These are phyloP conservation scores for Tetranychus truncatus DNA, from an alignment of 2,888 invertebrate species.

Conservation along the genomic window DNA sequence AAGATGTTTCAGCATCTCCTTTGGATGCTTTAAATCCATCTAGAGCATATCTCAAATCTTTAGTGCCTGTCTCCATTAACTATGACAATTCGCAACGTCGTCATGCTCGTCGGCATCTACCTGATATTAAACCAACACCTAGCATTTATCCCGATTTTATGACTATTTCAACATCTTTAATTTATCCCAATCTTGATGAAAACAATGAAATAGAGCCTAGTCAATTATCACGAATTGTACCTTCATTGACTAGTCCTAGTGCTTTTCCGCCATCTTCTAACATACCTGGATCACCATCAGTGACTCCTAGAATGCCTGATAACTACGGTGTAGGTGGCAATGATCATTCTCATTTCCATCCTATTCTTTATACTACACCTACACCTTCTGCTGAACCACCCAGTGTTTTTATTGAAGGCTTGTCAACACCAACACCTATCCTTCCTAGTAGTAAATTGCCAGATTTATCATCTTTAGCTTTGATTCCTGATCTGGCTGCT, in stretches of 20 bases:
- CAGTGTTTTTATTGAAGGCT: neutral
- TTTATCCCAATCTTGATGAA: neutral
- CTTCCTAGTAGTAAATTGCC: neutral
- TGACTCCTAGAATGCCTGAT: neutral
- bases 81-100: neutral
- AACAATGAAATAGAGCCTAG: neutral
- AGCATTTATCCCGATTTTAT: slow-evolving; percentile 2
- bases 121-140: neutral
- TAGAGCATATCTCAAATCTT: neutral
- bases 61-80: neutral
- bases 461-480: neutral
- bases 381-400: slow-evolving; percentile 8
- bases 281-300: neutral
- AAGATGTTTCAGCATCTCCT: neutral
- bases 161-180: neutral
- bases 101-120: neutral
- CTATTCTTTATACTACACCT: slow-evolving; percentile 6
- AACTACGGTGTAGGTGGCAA: neutral
- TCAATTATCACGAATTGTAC: slow-evolving; percentile 6
- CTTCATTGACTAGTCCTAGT: slow-evolving; percentile 6
- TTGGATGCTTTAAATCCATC: neutral
- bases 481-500: neutral
- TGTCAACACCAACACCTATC: slow-evolving; percentile 5
- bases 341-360: neutral
- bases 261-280: neutral